Conservation (phyloP, 2,888 invertebrate species). For the Brenthis ino region DNA sequence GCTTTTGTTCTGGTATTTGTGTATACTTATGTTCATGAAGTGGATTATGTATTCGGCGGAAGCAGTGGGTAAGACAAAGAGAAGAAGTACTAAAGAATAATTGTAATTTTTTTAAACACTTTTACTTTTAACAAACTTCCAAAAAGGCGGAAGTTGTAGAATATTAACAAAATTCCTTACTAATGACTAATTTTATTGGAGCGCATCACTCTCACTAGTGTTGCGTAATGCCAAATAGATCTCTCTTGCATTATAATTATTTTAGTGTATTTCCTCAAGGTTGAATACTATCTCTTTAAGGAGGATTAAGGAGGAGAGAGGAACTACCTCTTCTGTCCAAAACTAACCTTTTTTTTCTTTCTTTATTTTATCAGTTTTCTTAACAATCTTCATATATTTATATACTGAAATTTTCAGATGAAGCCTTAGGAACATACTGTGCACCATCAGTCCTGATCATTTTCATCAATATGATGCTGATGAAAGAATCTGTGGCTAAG, state of each 20-base stretch:
- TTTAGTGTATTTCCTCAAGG: no score
- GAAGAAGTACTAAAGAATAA: background rate
- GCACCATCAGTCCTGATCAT: conserved; percentile 91
- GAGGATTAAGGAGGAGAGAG: no score
- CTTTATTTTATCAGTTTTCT: no score
- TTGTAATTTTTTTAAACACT: background rate
- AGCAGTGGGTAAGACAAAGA: conserved; percentile 54
- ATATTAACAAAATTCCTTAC: no score
- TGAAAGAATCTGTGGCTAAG: conserved; percentile 72
- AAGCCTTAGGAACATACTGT: conserved; percentile 76
- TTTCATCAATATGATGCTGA: conserved; percentile 91
- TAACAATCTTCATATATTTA: background rate
- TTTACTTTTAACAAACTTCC: background rate
- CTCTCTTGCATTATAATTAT: no score
- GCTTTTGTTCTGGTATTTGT: conserved; percentile 86
- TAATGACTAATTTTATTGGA: no score
- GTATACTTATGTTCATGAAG: conserved; percentile 86
- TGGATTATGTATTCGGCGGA: conserved; percentile 84
- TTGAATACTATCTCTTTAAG: no score
- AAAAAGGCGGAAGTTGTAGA: background rate
- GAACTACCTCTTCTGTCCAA: no score
- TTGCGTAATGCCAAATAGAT: no score
- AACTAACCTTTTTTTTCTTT: no score
- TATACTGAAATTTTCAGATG: conserved; percentile 55
- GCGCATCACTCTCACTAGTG: no score